Conservation (phyloP, 2,113 vertebrate species). For the Arothron firmamentum region DNA sequence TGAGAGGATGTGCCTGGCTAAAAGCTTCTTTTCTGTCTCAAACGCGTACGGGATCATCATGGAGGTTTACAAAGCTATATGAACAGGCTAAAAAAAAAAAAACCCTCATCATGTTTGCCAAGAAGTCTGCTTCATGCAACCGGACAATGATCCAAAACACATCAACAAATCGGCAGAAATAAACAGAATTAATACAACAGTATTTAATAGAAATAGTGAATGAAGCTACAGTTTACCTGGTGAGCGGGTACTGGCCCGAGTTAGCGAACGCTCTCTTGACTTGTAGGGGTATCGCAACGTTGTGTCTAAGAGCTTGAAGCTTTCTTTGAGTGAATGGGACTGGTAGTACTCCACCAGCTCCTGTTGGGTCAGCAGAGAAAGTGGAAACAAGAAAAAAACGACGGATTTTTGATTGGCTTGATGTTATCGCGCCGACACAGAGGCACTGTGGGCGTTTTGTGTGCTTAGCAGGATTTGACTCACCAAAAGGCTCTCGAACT, state of each 20-base stretch:
- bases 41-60: no score
- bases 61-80: no score
- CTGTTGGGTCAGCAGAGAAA: slow-evolving; percentile 60
- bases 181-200: no score
- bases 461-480: slow-evolving; percentile 10
- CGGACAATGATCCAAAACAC: no score
- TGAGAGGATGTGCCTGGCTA: no score
- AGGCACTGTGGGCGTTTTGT: background rate
- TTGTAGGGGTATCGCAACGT: slow-evolving; percentile 92
- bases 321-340: slow-evolving; percentile 93
- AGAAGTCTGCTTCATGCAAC: no score
- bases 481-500: slow-evolving; percentile 95
- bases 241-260: slow-evolving; percentile 81
- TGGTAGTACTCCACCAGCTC: slow-evolving; percentile 98
- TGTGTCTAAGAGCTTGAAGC: slow-evolving; percentile 96
- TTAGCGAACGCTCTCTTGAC: slow-evolving; percentile 81
- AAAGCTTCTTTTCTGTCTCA: no score
- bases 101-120: no score
- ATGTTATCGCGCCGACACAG: background rate
- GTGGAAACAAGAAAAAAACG: background rate
- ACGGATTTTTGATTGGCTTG: background rate
- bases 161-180: no score
- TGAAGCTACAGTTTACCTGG: slow-evolving; percentile 78
- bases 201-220: no score
- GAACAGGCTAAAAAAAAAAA: no score